Evolutionary conservation across 1,140 invertebrate species (phyloP), one percentile per base, ranked within the genome.

Genomic region (Caenorhabditis tropicalis): DNA sequence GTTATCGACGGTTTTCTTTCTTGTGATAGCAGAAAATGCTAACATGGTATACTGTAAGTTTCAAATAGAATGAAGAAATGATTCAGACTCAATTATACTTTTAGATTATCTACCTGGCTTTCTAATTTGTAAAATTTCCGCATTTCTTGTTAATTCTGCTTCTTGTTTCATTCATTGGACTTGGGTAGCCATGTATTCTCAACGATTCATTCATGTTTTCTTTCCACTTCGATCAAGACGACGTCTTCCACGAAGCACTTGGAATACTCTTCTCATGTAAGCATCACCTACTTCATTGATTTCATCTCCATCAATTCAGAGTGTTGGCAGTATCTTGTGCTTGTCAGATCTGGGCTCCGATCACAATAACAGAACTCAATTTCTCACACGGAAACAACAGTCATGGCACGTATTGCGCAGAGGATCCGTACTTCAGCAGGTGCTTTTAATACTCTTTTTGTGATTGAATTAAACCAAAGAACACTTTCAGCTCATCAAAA

Each of bases 81-180:
- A 10, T n/a, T 27, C 3, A 56, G 1, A 21, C 10, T 56, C 24
- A 27, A 0, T 33, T 58, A 1, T 2, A 27, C 15, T 46, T 74
- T 24, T 21, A 74, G 65, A 21, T 24, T 43, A 74, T 46, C n/a
- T 74, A 12, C 65, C 65, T 31, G 65, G 65, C 12, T 74, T 46
- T 19, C 16, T 74, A 9, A 74, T 74, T 21, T 74, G 65, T 36
- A 74, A 74, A 27, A 24, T 74, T 19, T 74, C 65, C 15, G n/a
- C 36, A 1, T 74, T 74, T 36, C 36, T 74, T 46, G 65, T 74
- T 6, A 74, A 74, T 21, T 46, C 36, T 3, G 65, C 65, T 33
- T 74, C 65, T 19, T 74, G 65, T 24, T 74, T 74, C 65, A 74
- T 43, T 43, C 65, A 74, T 46, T 74, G 65, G 65, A 74, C 65